Percentiles rank a stretch among this genome's conserved stretches.
phyloP scores from a whole-genome alignment of 1,140 invertebrate species.

The Drosophila sulfurigaster region DNA sequence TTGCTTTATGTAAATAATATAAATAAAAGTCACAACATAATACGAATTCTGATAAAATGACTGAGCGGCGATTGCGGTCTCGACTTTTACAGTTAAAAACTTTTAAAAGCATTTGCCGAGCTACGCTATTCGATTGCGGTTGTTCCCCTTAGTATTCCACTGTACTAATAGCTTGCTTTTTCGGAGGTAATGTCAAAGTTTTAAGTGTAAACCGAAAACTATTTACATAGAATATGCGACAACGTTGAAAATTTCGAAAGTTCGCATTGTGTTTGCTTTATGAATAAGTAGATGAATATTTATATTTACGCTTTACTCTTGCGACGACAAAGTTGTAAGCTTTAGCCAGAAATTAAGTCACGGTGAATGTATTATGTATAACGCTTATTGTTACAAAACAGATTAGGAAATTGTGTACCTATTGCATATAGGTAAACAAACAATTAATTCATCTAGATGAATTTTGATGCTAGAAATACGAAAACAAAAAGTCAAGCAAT shows the following conservation, averaged over 20 bases:
- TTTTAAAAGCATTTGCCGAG: constrained; percentile 27
- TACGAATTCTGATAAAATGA: constrained; percentile 55
- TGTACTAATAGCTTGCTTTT: neutral
- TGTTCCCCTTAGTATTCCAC: constrained; percentile 5
- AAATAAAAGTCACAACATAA: constrained; percentile 37
- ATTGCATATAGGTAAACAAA: too few relatives aligned
- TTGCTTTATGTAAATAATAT: constrained; percentile 42
- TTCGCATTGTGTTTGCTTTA: constrained; percentile 36
- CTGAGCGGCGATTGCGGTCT: constrained; percentile 41
- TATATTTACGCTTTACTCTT: constrained; percentile 16
- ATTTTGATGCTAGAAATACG: too few relatives aligned
- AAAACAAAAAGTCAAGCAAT: too few relatives aligned
- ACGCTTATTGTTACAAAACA: too few relatives aligned
- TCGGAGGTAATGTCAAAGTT: constrained; percentile 41
- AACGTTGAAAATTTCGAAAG: constrained; percentile 23
- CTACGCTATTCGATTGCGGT: neutral
- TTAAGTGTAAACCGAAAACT: constrained; percentile 55
- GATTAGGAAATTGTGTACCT: too few relatives aligned
- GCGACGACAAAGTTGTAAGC: neutral
- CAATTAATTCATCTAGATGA: too few relatives aligned
- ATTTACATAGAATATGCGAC: constrained; percentile 57
- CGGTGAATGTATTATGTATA: neutral
- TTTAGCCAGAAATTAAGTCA: neutral
- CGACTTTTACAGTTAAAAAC: constrained; percentile 24
- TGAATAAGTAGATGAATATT: constrained; percentile 41